A percentile compares a stretch with the other conserved stretches of the same genome.
These are phyloP conservation scores for Rattus rattus DNA, from an alignment of 2,113 vertebrate species.

Conservation along the genomic window DNA sequence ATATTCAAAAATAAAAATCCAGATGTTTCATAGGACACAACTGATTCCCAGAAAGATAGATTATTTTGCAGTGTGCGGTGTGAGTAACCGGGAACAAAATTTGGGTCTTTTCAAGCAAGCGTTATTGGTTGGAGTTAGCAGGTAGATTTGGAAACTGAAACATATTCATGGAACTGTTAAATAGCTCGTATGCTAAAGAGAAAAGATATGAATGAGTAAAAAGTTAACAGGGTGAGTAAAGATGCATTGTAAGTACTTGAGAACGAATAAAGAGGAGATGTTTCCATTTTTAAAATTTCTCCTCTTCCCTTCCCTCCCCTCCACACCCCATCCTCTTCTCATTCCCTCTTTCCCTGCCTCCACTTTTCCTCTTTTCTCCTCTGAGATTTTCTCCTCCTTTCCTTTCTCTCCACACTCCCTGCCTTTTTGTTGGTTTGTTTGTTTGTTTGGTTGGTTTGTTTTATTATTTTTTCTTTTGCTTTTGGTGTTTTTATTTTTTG, in stretches of 20 bases:
- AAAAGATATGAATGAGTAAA: neutral
- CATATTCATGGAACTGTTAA: neutral
- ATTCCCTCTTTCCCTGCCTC: too few species aligned
- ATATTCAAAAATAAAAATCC: neutral
- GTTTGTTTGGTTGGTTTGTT: too few species aligned
- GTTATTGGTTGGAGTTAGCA: neutral
- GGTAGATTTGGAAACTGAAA: neutral
- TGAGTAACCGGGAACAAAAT: neutral
- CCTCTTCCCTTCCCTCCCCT: too few species aligned
- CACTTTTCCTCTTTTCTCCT: neutral
- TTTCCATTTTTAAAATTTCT: neutral
- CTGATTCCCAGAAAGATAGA: neutral
- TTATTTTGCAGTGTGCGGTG: neutral
- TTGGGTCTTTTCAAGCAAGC: neutral
- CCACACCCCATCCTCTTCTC: too few species aligned
- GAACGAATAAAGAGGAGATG: neutral
- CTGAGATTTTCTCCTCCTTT: too few species aligned
- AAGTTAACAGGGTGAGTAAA: neutral
- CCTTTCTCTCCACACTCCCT: accelerated
- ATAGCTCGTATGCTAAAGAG: neutral
- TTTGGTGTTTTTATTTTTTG: too few species aligned
- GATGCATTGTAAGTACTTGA: neutral
- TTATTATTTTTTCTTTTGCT: too few species aligned
- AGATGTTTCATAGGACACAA: neutral
- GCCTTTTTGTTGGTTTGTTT: neutral